A percentile compares a stretch with the other conserved stretches of the same genome.
Conservation (phyloP, 2,113 vertebrate genomes). For the Bubo bubo region DNA sequence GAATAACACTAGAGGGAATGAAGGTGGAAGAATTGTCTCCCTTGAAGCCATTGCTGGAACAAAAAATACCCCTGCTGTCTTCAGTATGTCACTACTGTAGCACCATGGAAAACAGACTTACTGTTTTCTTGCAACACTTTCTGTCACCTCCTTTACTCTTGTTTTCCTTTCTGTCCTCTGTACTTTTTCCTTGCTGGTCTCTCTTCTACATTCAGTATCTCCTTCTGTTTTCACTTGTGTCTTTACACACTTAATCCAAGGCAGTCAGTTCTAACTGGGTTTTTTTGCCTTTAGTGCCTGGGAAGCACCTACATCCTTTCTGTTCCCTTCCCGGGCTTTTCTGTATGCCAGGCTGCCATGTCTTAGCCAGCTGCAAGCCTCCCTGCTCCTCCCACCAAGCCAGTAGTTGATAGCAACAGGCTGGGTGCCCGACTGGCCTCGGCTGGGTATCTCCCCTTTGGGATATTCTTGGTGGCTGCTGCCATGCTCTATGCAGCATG, state of each 20-base stretch:
- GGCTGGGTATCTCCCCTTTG: not conserved
- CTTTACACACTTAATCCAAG: not conserved
- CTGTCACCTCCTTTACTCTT: not conserved
- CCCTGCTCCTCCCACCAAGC: not conserved
- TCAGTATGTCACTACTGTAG: not conserved
- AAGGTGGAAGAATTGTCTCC: not conserved
- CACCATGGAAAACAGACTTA: not conserved
- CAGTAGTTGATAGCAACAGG: not conserved
- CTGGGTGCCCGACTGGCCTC: not conserved
- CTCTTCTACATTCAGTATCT: not conserved
- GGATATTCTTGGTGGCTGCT: not conserved
- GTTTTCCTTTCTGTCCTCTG: not conserved
- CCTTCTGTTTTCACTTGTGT: not conserved
- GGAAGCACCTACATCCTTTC: not conserved
- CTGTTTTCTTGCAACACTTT: not conserved
- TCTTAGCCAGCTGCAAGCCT: not conserved
- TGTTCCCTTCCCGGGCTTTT: not conserved
- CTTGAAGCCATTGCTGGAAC: not conserved
- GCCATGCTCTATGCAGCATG: accelerated
- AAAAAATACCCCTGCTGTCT: not conserved
- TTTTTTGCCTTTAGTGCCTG: not conserved
- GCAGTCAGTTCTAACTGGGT: not conserved
- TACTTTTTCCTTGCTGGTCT: not conserved
- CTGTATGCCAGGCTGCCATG: not conserved
- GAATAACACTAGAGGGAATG: not conserved